Evolutionary conservation across 2,888 invertebrate genomes (phyloP), one percentile per base, ranked within the genome.

Genomic region (Pocota personata): DNA sequence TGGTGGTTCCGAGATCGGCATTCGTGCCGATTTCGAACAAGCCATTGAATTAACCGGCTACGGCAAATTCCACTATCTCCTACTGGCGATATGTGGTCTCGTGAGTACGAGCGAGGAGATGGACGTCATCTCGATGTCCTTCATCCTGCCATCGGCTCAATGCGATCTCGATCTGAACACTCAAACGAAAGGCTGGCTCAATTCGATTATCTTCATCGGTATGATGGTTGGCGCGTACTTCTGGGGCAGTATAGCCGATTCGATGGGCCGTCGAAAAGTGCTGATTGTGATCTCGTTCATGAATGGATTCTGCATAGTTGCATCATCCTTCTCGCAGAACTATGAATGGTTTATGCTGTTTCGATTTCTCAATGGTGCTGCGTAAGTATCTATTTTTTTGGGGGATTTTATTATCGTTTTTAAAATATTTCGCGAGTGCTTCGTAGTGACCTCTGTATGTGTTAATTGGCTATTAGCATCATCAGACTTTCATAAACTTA

Each of bases 151-250:
- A 55, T 97, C 97, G 90, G 98, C 98, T 88, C 96, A 97, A 93
- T 98, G 98, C 94, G 98, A 98, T 94, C 94, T 98, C 92, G 93
- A 96, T 88, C 95, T 98, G 89, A 96, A 96, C 91, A 97, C 97
- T 72, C 95, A 95, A 89, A 96, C 97, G 88, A 98, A 98, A 93
- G 95, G 93, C 92, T 95, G 95, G 95, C 94, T 96, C 88, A 97
- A 96, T 93, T 96, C 96, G 88, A 96, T 96, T 91, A 96, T 97
- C 89, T 96, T 97, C 93, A 95, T 95, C 94, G 97, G 97, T 77
- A 98, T 98, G 98, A 97, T 98, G 97, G 96, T 96, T 83, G 98
- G 98, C 87, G 98, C 98, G 82, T 98, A 97, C 93, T 95, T 96
- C 89, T 98, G 98, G 97, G 98, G 98, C 89, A 97, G 97, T 46